Evolutionary conservation across 2,888 invertebrate genomes (phyloP), one percentile per base, ranked within the genome.

Genomic region (Cinara cedri): DNA sequence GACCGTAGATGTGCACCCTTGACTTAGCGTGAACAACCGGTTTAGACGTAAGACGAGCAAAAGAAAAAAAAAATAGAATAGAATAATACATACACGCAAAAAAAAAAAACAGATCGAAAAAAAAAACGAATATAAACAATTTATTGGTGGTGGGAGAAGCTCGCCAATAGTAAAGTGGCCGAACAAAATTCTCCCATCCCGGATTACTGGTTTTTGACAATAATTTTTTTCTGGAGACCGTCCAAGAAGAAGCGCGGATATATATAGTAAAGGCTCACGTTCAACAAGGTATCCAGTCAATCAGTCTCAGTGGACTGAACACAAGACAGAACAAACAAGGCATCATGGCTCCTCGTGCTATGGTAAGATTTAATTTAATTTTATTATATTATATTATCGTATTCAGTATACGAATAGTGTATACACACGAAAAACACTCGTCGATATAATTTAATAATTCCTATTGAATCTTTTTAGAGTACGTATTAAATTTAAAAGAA

Each of bases 171-270:
- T 19, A 6, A 26, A 34, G 44, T 34, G 46, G 9, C 49, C 13
- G 54, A 68, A 55, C 26, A 76, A 65, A 57, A 66, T 60, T 68
- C 78, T 70, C 57, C 57, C 78, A n/a, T 70, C 42, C 78, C 68
- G 68, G 78, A 68, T 78, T 78, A 78, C 68, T 60, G 78, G 78
- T 78, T 70, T 78, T 78, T n/a, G 78, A 78, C 60, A 70, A n/a
- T 62, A 51, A 21, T 78, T 42, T 54, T n/a, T 51, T 21, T 26
- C 78, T 70, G 78, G 78, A 78, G 10, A 60, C 70, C 4, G 60
- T 78, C 78, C 78, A 70, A 78, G 68, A 70, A 68, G 60, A 68
- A 60, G 60, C 60, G 60, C 66, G 8, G 49, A 62, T 78, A 78
- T 78, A 78, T 70, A 78, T 70, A 78, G 49, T 70, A 78, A 78